Evolutionary conservation across 2,113 vertebrate genomes (phyloP), one percentile per base, ranked within the genome.

Genomic region (Neogobius melanostomus): DNA sequence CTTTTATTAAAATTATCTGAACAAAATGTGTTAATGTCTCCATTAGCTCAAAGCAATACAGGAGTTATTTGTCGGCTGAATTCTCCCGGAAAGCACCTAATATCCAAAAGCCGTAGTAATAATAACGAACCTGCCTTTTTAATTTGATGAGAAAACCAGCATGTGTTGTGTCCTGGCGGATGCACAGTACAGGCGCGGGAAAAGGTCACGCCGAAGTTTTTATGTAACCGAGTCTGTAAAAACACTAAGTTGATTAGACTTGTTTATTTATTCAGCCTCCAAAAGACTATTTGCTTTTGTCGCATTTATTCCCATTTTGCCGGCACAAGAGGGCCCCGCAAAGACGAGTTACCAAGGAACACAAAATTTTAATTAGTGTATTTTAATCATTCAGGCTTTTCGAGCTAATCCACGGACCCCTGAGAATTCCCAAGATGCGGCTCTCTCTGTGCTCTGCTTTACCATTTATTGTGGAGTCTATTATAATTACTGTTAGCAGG

Each of bases 291-390:
- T 98, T 97, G 96, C 96, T 96, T 98, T 98, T 98, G 97, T 99
- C 96, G 94, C 96, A 95, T 98, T 98, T 98, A 99, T 99, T 99
- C 96, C 96, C 97, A 97, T 99, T 98, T 99, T 99, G 94, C 97
- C 95, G 95, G 95, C 94, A 94, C 95, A 93, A 95, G 95, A 95
- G 97, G 95, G 56, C 56, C 96, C 95, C 93, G 96, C 94, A 95
- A 97, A 98, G 97, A 98, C 96, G 97, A 99, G 98, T 98, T 99
- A 98, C 98, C 95, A 97, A 98, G 98, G 98, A 99, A 99, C 98
- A 98, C 98, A 99, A 98, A 98, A 98, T 98, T 98, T 99, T 99
- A 99, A 99, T 99, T 99, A 99, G 98, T 99, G 97, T 99, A 98
- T 99, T 98, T 99, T 99, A 99, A 99, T 99, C 97, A 99, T 99